Evolutionary conservation across 1,140 invertebrate species (phyloP).

Genomic region (Mizuhopecten yessoensis): DNA sequence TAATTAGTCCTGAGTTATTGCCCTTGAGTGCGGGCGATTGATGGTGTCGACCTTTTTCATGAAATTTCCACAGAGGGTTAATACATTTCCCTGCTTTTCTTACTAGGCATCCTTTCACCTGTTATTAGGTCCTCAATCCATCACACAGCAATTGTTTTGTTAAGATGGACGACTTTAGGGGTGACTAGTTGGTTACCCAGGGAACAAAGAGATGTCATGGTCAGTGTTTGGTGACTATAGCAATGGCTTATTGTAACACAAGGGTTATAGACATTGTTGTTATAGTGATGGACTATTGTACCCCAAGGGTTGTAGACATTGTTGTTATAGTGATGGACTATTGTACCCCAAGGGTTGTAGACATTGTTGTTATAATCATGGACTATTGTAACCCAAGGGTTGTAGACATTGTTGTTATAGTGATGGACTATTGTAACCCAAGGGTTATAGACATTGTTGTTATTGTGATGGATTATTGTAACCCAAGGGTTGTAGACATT

Average conservation of each 20-base stretch:
- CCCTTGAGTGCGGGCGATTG: conserved; percentile 9
- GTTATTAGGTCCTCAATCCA: not conserved
- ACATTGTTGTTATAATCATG: no score
- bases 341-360: no score
- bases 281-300: no score
- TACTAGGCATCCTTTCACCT: conserved; percentile 18
- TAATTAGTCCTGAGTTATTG: conserved; percentile 35
- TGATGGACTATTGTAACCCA: no score
- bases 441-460: no score
- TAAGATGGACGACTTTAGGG: not conserved
- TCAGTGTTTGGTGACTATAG: not conserved
- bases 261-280: no score
- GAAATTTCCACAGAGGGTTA: not conserved
- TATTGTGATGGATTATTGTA: no score
- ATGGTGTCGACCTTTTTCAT: conserved; percentile 38
- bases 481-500: no score
- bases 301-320: no score
- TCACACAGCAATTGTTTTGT: not conserved
- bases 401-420: no score
- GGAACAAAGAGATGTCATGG: not conserved
- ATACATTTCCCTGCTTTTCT: not conserved
- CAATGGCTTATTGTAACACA: not conserved
- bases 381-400: no score
- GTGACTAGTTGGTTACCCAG: not conserved
- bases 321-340: no score